Base-by-base conservation (phyloP, 2,888 invertebrate species). In the Ptilodon capucinus region DNA sequence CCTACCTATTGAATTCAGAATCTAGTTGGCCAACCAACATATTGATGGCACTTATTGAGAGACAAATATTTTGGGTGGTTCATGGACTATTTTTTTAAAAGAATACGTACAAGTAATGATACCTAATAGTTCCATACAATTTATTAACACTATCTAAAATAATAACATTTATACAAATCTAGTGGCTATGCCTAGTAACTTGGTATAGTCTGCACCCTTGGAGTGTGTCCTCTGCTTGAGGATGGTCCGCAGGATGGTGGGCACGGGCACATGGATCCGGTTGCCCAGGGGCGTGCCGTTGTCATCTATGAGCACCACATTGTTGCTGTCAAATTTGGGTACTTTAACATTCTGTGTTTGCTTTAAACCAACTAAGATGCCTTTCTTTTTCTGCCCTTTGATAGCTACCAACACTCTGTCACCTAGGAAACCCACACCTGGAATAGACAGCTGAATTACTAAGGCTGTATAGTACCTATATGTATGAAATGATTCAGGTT, bases 231-330 rank as follows among this genome's bases (percentile, higher is more conserved):
- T 95, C 64, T 95, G 94, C 79, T 96, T 97, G 28, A 97, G 90
- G 53, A 97, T 95, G 8, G 96, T 96, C 45, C 98, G 92, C 41
- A 99, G 89, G 52, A 96, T 92, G 2, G 97, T 96, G 0, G 99
- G 99, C 54, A 99, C 95, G 0, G 99, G 99, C 1, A 97, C 98
- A 68, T 97, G 95, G 64, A 99, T 97, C 64, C 99, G 93, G 1
- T 97, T 99, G 14, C 99, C 99, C 3, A 99, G 84, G 0, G 99
- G 99, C 11, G 96, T 95, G 14, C 99, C 99, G 72, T 93, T 96
- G 71, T 99, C 98, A 74, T 99, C 98, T 35, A 99, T 95, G 0
- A 99, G 90, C 0, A 99, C 99, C 45, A 99, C 88, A 86, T 99
- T 99, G 79, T 99, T 99, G 71, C 95, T 96, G 81, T 99, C 99